A percentile compares a stretch with the other conserved stretches of the same genome.
Evolutionary conservation across 2,888 invertebrate species (phyloP).

Genomic region (Andrena fulva): DNA sequence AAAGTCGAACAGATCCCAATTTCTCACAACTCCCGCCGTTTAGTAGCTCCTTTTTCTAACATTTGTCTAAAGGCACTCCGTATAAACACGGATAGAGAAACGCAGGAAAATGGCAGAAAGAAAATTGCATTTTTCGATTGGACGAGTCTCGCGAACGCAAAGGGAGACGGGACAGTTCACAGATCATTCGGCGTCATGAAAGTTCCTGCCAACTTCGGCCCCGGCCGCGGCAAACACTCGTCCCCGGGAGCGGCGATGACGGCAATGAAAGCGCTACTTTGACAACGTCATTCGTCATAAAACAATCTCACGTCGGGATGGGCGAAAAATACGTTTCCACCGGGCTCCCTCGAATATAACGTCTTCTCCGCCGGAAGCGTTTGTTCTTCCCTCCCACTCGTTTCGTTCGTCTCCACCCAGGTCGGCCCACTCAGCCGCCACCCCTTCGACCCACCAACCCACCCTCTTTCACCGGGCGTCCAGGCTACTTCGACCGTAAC

Average conservation of each 20-base stretch:
- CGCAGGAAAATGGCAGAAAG: neutral
- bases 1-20: no score
- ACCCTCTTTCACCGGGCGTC: conserved; percentile 4
- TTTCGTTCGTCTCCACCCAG: conserved; percentile 26
- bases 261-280: conserved; percentile 60
- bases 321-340: conserved; percentile 40
- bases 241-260: conserved; percentile 13
- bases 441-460: neutral
- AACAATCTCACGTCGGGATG: conserved; percentile 54
- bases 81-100: neutral
- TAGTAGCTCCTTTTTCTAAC: no score
- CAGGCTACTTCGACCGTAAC: conserved; percentile 53
- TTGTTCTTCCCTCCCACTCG: conserved; percentile 54
- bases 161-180: neutral
- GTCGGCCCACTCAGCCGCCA: conserved; percentile 2
- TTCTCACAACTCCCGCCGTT: no score
- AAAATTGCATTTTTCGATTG: neutral
- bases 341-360: conserved; percentile 55
- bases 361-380: conserved; percentile 53
- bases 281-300: conserved; percentile 64
- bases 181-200: neutral
- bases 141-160: no score
- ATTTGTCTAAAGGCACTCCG: neutral
- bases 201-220: conserved; percentile 4
- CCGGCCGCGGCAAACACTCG: conserved; percentile 9